Evolutionary conservation across 1,140 invertebrate species (phyloP), one percentile per base, ranked within the genome.

Genomic region (Callitettix versicolor): DNA sequence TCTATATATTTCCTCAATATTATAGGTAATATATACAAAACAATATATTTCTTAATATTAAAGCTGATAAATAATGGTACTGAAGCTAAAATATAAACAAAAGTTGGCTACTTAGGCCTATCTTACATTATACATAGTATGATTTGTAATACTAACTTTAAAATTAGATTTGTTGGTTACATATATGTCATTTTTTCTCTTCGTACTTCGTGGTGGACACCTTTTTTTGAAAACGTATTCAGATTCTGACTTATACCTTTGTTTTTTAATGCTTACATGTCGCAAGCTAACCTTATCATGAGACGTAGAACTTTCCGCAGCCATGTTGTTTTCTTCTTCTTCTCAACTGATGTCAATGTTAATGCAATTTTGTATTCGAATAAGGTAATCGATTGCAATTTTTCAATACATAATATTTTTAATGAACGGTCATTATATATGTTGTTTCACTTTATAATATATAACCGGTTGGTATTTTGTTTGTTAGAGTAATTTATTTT

Each of bases 111-210:
- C n/a, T n/a, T n/a, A n/a, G n/a, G n/a, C 26, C 26, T 40, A 40
- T 40, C 38, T 4, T n/a, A n/a, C 38, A 40, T 22, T 7, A 48
- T 24, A 24, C n/a, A 15, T 14, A 34, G 21, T 12, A 12, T 47
- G 47, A n/a, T 33, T 36, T 51, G 22, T 21, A 18, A 34, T 14
- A 15, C 17, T 34, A 51, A 57, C 55, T 40, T 52, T 51, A 40
- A 57, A 57, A 44, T 43, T 57, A 12, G 55, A 51, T 22, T 44
- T 43, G 26, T 52, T 58, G 6, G 43, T 53, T 4, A 58, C 50
- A 38, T 47, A 58, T 4, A 58, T 22, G 21, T 53, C 50, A 9
- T 36, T 38, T 49, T 48, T 54, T 40, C 43, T 12, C 17, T 38
- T 26, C 9, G 34, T 34, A 3, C 17, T 22, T 50, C 55, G 38